These are phyloP conservation scores for Gulo gulo DNA, from an alignment of 2,113 vertebrate species.

Conservation along the genomic window DNA sequence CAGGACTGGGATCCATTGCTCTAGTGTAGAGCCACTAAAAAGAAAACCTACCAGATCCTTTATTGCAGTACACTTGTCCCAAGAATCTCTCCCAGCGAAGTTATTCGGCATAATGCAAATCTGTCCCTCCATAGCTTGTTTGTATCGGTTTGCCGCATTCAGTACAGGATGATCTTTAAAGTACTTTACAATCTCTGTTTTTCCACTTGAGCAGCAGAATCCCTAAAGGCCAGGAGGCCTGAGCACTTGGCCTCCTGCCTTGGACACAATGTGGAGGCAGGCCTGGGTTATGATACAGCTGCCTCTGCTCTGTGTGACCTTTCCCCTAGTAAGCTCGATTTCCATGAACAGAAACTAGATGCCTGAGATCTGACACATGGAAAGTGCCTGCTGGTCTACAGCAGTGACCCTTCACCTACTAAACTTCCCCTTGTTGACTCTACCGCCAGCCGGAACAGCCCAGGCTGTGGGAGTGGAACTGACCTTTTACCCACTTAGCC, in stretches of 20 bases:
- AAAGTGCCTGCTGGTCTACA: neutral
- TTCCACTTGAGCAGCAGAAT: slow-evolving; percentile 61
- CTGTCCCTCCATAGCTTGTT: neutral
- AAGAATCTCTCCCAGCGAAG: neutral
- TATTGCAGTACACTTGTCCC: neutral
- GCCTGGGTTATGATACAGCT: neutral
- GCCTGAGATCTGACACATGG: slow-evolving; percentile 14
- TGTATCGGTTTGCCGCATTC: neutral
- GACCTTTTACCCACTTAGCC: slow-evolving; percentile 58
- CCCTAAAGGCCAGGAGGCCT: neutral
- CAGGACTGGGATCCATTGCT: neutral
- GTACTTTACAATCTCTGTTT: slow-evolving; percentile 30
- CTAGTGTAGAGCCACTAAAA: neutral
- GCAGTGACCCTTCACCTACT: slow-evolving; percentile 72
- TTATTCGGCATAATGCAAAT: neutral
- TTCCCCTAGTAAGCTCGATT: slow-evolving; percentile 52
- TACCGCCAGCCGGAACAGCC: neutral
- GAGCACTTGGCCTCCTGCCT: neutral
- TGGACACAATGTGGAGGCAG: neutral
- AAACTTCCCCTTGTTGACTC: slow-evolving; percentile 59
- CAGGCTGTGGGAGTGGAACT: neutral
- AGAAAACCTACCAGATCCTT: neutral
- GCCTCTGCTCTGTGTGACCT: neutral
- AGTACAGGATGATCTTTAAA: neutral
- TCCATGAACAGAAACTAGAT: slow-evolving; percentile 49